phyloP scores from a whole-genome alignment of 2,797 vertebrate genomes.

The Sebastes cheni region DNA sequence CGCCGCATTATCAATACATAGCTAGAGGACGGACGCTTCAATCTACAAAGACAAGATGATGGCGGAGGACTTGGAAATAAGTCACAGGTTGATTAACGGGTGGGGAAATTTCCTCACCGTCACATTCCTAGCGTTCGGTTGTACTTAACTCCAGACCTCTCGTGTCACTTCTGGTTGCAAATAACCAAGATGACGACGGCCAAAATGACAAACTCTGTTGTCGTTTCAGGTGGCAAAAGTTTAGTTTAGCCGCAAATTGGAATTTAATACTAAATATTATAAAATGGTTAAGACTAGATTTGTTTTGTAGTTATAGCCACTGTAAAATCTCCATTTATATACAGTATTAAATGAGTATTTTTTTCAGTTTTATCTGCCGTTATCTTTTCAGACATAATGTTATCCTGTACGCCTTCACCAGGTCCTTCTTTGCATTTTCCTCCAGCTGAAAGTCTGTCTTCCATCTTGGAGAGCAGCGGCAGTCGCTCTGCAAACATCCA shows the following conservation, averaged over 20 bases:
- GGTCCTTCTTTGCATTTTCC: neutral
- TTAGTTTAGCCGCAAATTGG: neutral
- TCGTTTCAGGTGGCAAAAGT: neutral
- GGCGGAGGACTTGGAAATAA: too few species aligned
- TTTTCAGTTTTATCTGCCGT: neutral
- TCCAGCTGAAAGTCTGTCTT: slow-evolving; percentile 8
- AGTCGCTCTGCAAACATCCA: slow-evolving; percentile 35
- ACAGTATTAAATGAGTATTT: neutral
- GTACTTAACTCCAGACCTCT: neutral
- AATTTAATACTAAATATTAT: neutral
- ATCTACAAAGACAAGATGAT: too few species aligned
- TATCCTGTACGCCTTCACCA: neutral
- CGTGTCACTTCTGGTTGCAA: neutral
- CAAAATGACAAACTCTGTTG: neutral
- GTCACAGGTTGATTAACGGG: too few species aligned
- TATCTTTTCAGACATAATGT: neutral
- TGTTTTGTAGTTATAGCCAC: neutral
- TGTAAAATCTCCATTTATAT: neutral
- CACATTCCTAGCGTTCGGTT: neutral
- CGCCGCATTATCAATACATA: too few species aligned
- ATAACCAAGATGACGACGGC: neutral
- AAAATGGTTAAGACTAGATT: neutral
- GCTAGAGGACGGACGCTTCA: too few species aligned
- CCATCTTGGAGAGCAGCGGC: slow-evolving; percentile 1
- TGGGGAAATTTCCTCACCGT: too few species aligned